Base-by-base conservation (phyloP, 2,888 invertebrate genomes). In the Drosophila diplacantha region DNA sequence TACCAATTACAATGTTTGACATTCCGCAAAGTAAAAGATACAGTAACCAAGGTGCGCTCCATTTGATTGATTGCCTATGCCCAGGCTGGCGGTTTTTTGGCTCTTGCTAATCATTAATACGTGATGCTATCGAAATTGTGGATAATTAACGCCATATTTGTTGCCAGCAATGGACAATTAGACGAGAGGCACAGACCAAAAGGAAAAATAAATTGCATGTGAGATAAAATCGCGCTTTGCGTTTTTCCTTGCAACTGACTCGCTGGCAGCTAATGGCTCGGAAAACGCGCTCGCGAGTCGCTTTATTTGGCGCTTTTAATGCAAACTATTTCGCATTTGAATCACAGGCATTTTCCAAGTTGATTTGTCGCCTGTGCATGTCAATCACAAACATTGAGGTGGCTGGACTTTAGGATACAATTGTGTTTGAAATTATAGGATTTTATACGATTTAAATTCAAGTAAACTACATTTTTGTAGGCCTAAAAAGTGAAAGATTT, bases 111-210 rank as follows among this genome's bases (percentile, higher is more conserved):
- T 83, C 77, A 80, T 74, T 77, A 77, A 69, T 73, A 83, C 80
- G 80, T 83, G 80, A 80, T 82, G 80, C 78, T 82, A 80, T 82
- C 80, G 73, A 84, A 82, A 81, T 69, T 73, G 81, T 82, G 78
- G 73, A 84, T 82, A 81, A 81, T 81, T 81, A 83, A 74, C 77
- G 74, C 80, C 82, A 82, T 82, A 85, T 83, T 80, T 80, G 85
- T 72, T 64, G 73, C 38, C 52, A 51, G 68, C 55, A 60, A 24
- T 52, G 50, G 68, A 69, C 69, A 69, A 69, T 69, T 69, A 69
- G 64, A 70, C 65, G 63, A 51, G 53, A 41, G 61, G 51, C 66
- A 69, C 59, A 65, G 43, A 65, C 68, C 59, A 67, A 65, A 68
- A 46, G 59, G 37, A 37, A 58, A 68, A 69, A 58, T 75, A 75